Conservation (phyloP, 92 coral and sea anemone genomes). For the Plumapathes pennacea region DNA sequence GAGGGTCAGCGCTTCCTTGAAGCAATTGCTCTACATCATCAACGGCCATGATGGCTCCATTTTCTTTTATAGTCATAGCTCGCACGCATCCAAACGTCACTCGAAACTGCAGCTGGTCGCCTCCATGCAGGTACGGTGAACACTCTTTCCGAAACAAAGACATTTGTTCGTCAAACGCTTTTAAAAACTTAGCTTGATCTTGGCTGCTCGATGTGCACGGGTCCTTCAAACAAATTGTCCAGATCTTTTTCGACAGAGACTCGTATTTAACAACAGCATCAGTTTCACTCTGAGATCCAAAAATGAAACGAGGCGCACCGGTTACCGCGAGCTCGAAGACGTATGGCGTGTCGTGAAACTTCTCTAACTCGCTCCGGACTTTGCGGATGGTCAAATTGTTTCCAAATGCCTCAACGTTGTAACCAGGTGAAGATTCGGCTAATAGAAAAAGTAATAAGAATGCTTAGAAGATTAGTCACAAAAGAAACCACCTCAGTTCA, state of each 20-base stretch:
- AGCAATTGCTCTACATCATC: no score
- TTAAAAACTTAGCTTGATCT: constrained; percentile 43
- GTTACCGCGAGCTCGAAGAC: constrained; percentile 65
- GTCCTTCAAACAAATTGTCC: constrained; percentile 38
- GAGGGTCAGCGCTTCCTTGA: no score
- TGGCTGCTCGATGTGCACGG: no score
- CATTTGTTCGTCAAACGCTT: constrained; percentile 40
- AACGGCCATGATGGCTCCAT: no score
- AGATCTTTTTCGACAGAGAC: constrained; percentile 38
- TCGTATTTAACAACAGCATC: constrained; percentile 35
- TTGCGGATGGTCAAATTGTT: constrained; percentile 60
- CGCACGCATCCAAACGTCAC: no score
- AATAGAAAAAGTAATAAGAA: no score
- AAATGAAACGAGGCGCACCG: constrained; percentile 58
- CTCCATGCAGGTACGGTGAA: constrained; percentile 60
- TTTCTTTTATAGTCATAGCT: no score
- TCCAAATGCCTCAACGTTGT: constrained; percentile 62
- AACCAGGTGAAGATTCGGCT: constrained; percentile 49
- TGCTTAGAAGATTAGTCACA: no score
- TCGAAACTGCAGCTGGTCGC: constrained; percentile 25
- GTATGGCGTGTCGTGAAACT: constrained; percentile 41
- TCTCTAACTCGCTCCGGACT: constrained; percentile 61
- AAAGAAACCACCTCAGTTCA: no score
- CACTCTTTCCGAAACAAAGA: constrained; percentile 22
- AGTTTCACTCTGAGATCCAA: constrained; percentile 40